Evolutionary conservation across 2,888 invertebrate species (phyloP), one percentile per base, ranked within the genome.

Genomic region (Dyspetes luteomarginatus): DNA sequence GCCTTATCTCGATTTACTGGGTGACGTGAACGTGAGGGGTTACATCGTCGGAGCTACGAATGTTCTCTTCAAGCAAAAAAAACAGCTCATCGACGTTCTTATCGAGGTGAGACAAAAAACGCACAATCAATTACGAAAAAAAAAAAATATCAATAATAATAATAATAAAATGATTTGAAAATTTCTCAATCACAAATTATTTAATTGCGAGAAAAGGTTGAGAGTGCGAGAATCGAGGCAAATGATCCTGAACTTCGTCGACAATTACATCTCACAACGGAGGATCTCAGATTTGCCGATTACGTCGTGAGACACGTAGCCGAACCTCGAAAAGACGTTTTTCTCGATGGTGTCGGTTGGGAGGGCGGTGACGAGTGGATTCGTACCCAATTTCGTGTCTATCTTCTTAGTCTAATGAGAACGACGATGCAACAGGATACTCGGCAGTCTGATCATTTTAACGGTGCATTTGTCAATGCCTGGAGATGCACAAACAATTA

Each of bases 281-380:
- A 99, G 89, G 99, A 99, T 92, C 93, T 99, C 52, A 94, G 99
- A 88, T 99, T 99, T 93, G 98, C 98, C 17, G 99, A 99, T 92
- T 97, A 96, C 90, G 94, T 99, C 36, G 96, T 99, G 17, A 94
- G 96, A 43, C 95, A 95, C 89, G 94, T 95, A 62, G 93, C 93
- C 7, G 93, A 95, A 0, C 92, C 93, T 19, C 93, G 94, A 71
- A 95, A 95, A 85, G 96, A 96, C 90, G 95, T 95, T 24, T 95
- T 95, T 89, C 91, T 95, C 71, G 95, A 96, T 87, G 95, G 95
- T 0, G 95, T 96, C 36, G 95, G 95, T 22, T 97, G 96, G 96
- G 97, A 97, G 91, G 99, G 99, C 64, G 98, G 98, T 24, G 99
- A 99, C 89, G 96, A 97, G 85, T 99, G 99, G 99, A 96, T 99